A percentile compares a stretch with the other conserved stretches of the same genome.
Evolutionary conservation across 2,113 vertebrate species (phyloP).

Genomic region (Scopus umbretta): DNA sequence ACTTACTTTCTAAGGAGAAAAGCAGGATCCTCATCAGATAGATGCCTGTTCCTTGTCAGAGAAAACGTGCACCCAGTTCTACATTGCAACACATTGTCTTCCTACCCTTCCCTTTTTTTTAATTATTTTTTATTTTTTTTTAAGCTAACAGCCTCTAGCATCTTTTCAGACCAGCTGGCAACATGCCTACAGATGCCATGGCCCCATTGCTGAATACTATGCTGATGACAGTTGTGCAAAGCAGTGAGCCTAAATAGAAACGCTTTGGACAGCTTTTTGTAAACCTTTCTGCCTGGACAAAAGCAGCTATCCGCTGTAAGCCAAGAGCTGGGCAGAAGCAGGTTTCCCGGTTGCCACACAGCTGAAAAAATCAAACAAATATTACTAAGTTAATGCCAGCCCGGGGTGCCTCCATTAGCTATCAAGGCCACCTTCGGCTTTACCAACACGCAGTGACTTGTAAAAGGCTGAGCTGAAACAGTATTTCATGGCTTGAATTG

Average conservation of each 20-base stretch:
- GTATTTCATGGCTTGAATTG: conserved; percentile 23
- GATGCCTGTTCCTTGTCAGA: background rate
- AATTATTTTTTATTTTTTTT: background rate
- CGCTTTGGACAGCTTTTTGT: background rate
- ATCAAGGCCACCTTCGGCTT: background rate
- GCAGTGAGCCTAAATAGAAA: background rate
- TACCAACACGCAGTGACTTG: background rate
- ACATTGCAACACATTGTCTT: rapidly evolving
- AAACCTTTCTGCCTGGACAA: background rate
- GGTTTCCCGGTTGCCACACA: background rate
- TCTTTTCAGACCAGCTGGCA: background rate
- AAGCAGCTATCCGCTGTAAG: background rate
- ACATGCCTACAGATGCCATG: rapidly evolving
- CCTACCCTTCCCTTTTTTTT: background rate
- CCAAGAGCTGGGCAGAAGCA: background rate
- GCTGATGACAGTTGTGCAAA: background rate
- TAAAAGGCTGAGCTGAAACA: background rate
- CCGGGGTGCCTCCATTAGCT: background rate
- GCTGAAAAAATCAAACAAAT: background rate
- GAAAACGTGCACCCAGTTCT: rapidly evolving
- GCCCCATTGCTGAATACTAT: rapidly evolving
- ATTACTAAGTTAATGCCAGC: background rate
- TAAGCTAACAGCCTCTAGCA: background rate
- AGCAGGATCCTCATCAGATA: background rate
- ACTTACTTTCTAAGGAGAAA: background rate